These are phyloP conservation scores for Amaurobius ferox DNA, from an alignment of 2,888 invertebrate species.

Conservation along the genomic window DNA sequence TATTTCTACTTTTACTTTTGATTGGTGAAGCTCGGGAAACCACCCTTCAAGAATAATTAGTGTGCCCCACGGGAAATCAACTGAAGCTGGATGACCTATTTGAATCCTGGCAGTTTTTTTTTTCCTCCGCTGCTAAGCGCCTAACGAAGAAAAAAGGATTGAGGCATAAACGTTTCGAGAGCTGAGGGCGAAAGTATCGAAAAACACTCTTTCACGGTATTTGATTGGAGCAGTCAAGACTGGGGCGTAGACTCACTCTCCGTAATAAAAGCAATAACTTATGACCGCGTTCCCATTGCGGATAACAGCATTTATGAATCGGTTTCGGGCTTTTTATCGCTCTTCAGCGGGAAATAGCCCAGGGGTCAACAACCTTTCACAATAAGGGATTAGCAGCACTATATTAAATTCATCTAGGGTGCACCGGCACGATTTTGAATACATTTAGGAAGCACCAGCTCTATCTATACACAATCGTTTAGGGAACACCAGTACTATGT, in stretches of 20 bases:
- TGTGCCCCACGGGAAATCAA: conserved; percentile 51
- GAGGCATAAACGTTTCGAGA: neutral
- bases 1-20: conserved; percentile 52
- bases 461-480: no score
- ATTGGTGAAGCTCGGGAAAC: conserved; percentile 32
- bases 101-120: conserved; percentile 35
- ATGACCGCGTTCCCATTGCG: no score
- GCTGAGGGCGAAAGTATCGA: neutral
- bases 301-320: no score
- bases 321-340: no score
- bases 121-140: conserved; percentile 12
- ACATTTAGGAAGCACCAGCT: no score
- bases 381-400: no score
- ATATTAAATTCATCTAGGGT: no score
- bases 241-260: conserved; percentile 4
- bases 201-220: conserved; percentile 4
- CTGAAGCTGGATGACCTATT: conserved; percentile 67
- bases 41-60: conserved; percentile 49
- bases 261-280: conserved; percentile 10
- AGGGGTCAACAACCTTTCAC: no score
- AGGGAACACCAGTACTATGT: no score
- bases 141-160: neutral
- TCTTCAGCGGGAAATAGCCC: no score
- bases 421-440: no score
- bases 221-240: neutral